Conservation (phyloP, 2,113 vertebrate genomes). For the Nasalis larvatus region DNA sequence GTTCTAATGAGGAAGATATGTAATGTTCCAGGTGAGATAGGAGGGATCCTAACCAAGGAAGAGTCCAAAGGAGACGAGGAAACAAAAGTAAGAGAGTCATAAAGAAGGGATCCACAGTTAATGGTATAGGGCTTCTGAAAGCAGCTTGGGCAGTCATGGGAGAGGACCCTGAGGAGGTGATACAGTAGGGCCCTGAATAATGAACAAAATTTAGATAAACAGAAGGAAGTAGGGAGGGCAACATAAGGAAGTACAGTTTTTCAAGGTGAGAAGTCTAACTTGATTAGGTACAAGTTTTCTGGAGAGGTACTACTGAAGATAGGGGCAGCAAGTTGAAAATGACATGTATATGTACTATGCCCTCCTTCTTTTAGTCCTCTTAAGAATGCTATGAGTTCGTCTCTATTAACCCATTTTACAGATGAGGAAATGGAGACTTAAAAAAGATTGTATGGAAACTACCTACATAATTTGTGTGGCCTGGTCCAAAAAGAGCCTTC, state of each 20-base stretch:
- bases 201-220: not conserved
- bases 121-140: not conserved
- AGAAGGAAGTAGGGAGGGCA: not conserved
- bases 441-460: not conserved
- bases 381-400: not conserved
- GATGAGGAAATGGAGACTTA: not conserved
- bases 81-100: not conserved
- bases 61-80: not conserved
- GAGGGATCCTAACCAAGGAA: not conserved
- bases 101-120: not conserved
- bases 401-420: not conserved
- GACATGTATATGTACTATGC: rapidly evolving
- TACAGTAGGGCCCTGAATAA: not conserved
- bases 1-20: not conserved
- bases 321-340: not conserved
- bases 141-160: not conserved
- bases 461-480: not conserved
- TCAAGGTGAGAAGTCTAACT: not conserved
- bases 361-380: not conserved
- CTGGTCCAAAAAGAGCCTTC: not conserved
- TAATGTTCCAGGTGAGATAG: not conserved
- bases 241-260: not conserved
- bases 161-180: not conserved
- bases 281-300: not conserved
- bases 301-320: not conserved